These are phyloP conservation scores for Beris morrisii DNA, from an alignment of 2,888 invertebrate species.

Conservation along the genomic window DNA sequence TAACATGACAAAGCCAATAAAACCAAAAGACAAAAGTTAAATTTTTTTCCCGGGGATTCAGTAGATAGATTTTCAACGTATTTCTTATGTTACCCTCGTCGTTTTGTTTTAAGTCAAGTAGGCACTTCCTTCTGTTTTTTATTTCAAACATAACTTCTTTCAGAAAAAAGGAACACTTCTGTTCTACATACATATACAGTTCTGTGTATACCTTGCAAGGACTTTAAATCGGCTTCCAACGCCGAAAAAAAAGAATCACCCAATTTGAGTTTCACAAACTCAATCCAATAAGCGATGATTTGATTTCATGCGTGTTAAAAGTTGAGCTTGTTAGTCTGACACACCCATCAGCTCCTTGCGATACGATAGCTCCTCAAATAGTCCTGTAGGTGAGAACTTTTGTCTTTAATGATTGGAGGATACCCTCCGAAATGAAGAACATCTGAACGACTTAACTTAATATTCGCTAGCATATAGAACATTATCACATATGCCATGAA, in stretches of 20 bases:
- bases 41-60: slow-evolving; percentile 11
- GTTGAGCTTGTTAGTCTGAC: slow-evolving; percentile 24
- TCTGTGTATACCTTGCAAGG: neutral
- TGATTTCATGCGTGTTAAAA: slow-evolving; percentile 35
- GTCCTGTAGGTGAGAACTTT: slow-evolving; percentile 11
- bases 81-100: neutral
- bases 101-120: neutral
- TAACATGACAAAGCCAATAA: slow-evolving; percentile 38
- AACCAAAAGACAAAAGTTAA: slow-evolving; percentile 26
- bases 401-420: slow-evolving; percentile 15
- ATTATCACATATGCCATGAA: too few relatives aligned
- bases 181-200: slow-evolving; percentile 2
- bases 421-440: slow-evolving; percentile 14
- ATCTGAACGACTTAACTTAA: slow-evolving; percentile 27
- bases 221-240: slow-evolving; percentile 2
- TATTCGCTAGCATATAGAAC: slow-evolving; percentile 3
- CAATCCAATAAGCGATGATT: slow-evolving; percentile 37
- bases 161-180: neutral
- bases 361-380: slow-evolving; percentile 15
- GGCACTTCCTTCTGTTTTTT: neutral
- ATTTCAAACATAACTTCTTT: neutral
- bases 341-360: slow-evolving; percentile 4
- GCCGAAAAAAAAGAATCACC: slow-evolving; percentile 27
- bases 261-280: slow-evolving; percentile 35
- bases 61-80: slow-evolving; percentile 6